Evolutionary conservation across 2,888 invertebrate species (phyloP).

Genomic region (Zootermopsis nevadensis): DNA sequence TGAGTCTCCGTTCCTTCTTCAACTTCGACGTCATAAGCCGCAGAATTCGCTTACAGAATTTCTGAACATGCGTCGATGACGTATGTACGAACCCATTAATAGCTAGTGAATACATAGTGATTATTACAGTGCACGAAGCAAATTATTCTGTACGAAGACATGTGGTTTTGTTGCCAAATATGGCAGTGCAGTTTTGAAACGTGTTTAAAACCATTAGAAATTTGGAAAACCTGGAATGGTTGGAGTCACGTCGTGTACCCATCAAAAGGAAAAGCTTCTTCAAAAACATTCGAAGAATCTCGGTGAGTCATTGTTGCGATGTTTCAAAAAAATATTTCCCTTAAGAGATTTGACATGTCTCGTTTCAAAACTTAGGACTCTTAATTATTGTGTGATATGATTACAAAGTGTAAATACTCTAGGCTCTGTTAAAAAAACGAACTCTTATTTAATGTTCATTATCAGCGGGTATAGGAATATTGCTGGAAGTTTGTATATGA

Average conservation of each 20-base stretch:
- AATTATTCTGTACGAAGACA: conserved; percentile 16
- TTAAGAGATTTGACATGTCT: too few relatives aligned
- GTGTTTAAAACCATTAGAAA: conserved; percentile 51
- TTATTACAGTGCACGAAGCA: background rate
- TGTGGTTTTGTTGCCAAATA: conserved; percentile 53
- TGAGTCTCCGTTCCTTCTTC: background rate
- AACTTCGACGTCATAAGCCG: background rate
- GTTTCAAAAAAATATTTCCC: too few relatives aligned
- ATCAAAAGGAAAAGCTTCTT: conserved; percentile 38
- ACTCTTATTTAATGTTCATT: too few relatives aligned
- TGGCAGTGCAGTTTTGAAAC: conserved; percentile 50
- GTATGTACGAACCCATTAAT: background rate
- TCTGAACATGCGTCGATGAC: background rate
- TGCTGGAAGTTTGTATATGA: too few relatives aligned
- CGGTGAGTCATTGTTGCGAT: background rate
- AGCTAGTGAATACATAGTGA: background rate
- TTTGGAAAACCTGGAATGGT: conserved; percentile 52
- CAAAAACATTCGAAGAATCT: background rate
- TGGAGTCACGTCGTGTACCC: conserved; percentile 53
- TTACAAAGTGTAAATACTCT: too few relatives aligned
- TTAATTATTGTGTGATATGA: too few relatives aligned
- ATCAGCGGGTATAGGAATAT: too few relatives aligned
- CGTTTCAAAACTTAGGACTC: too few relatives aligned
- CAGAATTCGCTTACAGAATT: background rate
- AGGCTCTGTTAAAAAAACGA: too few relatives aligned